These are phyloP conservation scores for Anorthoa munda DNA, from an alignment of 2,888 invertebrate genomes.

Conservation along the genomic window DNA sequence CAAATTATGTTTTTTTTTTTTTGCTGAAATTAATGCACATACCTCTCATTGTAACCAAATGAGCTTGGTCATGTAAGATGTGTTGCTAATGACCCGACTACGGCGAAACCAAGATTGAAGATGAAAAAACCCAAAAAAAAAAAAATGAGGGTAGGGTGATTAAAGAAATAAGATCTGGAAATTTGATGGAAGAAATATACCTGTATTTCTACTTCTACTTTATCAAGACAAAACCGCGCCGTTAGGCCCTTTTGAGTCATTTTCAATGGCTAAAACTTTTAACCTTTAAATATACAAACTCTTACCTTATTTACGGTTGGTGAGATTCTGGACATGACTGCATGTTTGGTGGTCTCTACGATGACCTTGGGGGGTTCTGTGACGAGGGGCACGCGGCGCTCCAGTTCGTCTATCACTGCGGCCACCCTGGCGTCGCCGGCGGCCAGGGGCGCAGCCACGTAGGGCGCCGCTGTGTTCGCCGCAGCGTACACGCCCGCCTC, in stretches of 20 bases:
- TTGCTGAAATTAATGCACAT: neutral
- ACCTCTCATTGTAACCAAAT: neutral
- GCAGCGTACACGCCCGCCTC: slow-evolving; percentile 92
- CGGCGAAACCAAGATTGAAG: neutral
- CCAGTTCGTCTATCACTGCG: slow-evolving; percentile 92
- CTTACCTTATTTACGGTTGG: slow-evolving; percentile 90
- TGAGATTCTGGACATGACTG: slow-evolving; percentile 90
- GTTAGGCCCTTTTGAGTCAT: no score
- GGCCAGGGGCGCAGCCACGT: slow-evolving; percentile 87
- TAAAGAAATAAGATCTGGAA: neutral
- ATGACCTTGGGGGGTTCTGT: slow-evolving; percentile 92
- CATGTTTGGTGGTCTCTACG: slow-evolving; percentile 90
- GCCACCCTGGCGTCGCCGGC: slow-evolving; percentile 93
- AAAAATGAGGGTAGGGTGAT: slow-evolving; percentile 29
- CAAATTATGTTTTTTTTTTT: neutral
- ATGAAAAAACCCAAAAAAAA: neutral
- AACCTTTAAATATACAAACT: neutral
- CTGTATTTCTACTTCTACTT: no score
- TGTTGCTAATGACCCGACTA: neutral
- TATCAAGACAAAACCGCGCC: no score
- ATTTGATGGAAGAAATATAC: neutral
- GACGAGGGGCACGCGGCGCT: slow-evolving; percentile 92
- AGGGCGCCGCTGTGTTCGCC: slow-evolving; percentile 92
- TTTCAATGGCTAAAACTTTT: no score
- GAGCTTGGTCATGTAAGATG: slow-evolving; percentile 8